Conservation (phyloP, 2,797 vertebrate genomes). For the Chaenodraco wilsoni region DNA sequence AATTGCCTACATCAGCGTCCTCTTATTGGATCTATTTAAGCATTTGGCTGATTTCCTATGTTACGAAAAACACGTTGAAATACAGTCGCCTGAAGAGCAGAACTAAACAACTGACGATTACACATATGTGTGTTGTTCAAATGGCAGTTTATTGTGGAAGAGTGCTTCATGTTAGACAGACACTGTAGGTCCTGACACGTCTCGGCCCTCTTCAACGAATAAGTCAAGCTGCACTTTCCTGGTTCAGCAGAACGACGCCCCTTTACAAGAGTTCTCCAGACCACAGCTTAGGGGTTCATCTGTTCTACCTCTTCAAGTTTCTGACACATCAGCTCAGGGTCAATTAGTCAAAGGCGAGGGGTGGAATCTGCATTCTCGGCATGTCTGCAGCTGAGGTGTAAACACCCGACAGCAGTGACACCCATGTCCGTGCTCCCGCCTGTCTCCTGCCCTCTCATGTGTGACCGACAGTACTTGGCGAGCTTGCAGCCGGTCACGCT, state of each 20-base stretch:
- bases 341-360: conserved; percentile 73
- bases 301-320: conserved; percentile 47
- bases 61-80: conserved; percentile 17
- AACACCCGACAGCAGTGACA: conserved; percentile 68
- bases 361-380: conserved; percentile 53
- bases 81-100: not conserved
- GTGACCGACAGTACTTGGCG: conserved; percentile 65
- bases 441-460: conserved; percentile 73
- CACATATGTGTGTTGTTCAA: not conserved
- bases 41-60: conserved; percentile 21
- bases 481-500: conserved; percentile 65
- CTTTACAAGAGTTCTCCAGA: conserved; percentile 34
- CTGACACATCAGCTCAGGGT: conserved; percentile 73
- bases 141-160: not conserved
- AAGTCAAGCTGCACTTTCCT: conserved; percentile 38
- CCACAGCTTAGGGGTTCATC: conserved; percentile 31
- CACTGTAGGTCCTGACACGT: conserved; percentile 4
- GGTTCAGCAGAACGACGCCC: conserved; percentile 45
- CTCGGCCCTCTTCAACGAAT: not conserved
- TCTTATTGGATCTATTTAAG: conserved; percentile 3
- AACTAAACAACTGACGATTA: not conserved
- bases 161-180: not conserved
- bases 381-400: conserved; percentile 64
- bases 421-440: conserved; percentile 58
- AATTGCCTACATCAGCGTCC: conserved; percentile 36